Evolutionary conservation across 1,140 invertebrate species (phyloP).

Genomic region (Saccostrea echinata): DNA sequence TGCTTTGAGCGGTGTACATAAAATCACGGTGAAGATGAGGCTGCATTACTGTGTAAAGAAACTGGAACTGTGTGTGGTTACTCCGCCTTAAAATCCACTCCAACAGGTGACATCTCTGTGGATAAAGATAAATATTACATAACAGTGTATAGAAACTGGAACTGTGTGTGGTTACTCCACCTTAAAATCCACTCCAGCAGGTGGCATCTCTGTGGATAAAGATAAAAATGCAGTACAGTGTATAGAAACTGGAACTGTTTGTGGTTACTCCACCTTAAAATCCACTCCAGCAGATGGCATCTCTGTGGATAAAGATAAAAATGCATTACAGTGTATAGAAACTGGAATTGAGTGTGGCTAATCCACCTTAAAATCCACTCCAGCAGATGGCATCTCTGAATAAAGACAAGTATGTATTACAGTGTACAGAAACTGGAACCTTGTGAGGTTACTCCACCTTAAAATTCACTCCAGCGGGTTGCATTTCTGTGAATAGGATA

Average conservation of each 20-base stretch:
- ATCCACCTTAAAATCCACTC: constrained; percentile 69
- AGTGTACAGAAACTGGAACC: constrained; percentile 77
- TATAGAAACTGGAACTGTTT: constrained; percentile 76
- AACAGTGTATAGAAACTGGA: constrained; percentile 71
- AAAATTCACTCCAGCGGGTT: constrained; percentile 70
- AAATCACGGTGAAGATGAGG: constrained; percentile 77
- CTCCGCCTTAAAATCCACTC: constrained; percentile 70
- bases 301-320: constrained; percentile 62
- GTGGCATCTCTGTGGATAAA: constrained; percentile 75
- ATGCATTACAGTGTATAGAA: constrained; percentile 75
- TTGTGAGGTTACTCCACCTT: constrained; percentile 67
- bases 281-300: constrained; percentile 72
- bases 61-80: constrained; percentile 74
- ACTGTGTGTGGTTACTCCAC: constrained; percentile 71
- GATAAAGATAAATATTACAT: background rate
- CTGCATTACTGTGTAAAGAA: constrained; percentile 76
- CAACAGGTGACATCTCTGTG: constrained; percentile 74
- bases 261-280: constrained; percentile 68
- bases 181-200: constrained; percentile 70
- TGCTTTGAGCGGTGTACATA: constrained; percentile 74
- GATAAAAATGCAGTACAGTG: constrained; percentile 74
- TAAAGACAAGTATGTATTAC: constrained; percentile 61
- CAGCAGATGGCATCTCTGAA: constrained; percentile 72
- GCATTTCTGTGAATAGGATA: constrained; percentile 74
- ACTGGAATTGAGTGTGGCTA: constrained; percentile 74